Evolutionary conservation across 1,140 invertebrate species (phyloP), one percentile per base, ranked within the genome.

Genomic region (Aphelinus atriplicis): DNA sequence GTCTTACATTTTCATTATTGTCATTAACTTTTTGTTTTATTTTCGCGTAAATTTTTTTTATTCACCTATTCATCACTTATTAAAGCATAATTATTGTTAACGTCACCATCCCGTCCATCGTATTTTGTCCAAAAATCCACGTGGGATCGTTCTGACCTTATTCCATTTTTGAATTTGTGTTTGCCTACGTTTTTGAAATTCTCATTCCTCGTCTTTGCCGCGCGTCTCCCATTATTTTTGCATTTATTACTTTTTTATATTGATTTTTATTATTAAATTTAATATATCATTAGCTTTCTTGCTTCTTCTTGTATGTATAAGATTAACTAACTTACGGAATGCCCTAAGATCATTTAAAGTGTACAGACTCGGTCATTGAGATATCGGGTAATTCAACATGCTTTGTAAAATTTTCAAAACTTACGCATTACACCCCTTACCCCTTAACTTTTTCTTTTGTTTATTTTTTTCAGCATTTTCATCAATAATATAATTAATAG

Each of bases 371-470:
- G 77, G 61, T 79, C 58, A 80, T 81, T 77, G 75, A 78, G 76
- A 80, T 77, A 79, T 77, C 74, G 74, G 78, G 76, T 80, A 70
- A 81, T 80, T 80, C 76, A 79, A 81, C 78, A 80, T 78, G 72
- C 77, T 81, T 83, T 81, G 79, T 83, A 83, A 83, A 84, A 83
- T 81, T 78, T 79, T 83, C 81, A 81, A 84, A 84, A 84, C 78
- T 83, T 82, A 80, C 80, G 76, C 79, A 71, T 78, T 80, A 82
- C 77, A 66, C 62, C 68, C 10, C 55, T 75, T 66, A 75, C 42
- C 55, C 10, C 68, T 70, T 70, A 71, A 43, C 53, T 75, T 71
- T 61, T 43, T 71, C 73, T 71, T 71, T 78, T 76, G 45, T 68
- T 65, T 73, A 63, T 73, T 70, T 60, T 77, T 69, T 26, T 26